Evolutionary conservation across 2,888 invertebrate genomes (phyloP).

Genomic region (Zele albiditarsus): DNA sequence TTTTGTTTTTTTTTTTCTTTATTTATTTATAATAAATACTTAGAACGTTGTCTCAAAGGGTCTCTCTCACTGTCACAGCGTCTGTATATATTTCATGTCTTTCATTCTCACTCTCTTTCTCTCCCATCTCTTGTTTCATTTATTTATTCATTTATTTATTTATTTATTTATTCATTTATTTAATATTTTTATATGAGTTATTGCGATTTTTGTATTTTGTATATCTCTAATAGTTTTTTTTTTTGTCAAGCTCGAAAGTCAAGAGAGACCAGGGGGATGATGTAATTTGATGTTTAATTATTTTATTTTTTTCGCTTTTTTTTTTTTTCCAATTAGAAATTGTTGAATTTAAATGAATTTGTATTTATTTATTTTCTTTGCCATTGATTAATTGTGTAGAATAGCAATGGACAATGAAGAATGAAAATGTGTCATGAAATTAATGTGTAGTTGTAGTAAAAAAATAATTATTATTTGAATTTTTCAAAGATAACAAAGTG

Average conservation of each 20-base stretch:
- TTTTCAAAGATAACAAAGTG: conserved; percentile 26
- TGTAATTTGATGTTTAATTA: background rate
- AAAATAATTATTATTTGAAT: background rate
- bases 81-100: conserved; percentile 16
- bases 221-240: conserved; percentile 18
- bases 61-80: conserved; percentile 27
- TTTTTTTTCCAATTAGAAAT: background rate
- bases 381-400: background rate
- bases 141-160: background rate
- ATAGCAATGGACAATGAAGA: conserved; percentile 9
- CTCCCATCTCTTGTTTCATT: background rate
- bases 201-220: conserved; percentile 26
- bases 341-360: conserved; percentile 9
- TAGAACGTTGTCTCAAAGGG: conserved; percentile 36
- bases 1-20: conserved; percentile 29
- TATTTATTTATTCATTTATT: background rate
- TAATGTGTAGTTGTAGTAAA: conserved; percentile 1
- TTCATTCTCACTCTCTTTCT: conserved; percentile 9
- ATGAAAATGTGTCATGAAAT: conserved; percentile 26
- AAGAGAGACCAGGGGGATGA: conserved; percentile 18
- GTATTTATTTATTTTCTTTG: background rate
- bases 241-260: conserved; percentile 12
- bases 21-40: conserved; percentile 40
- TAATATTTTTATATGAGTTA: conserved; percentile 21
- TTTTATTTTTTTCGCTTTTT: too few species aligned